Conservation (phyloP, 2,888 invertebrate genomes). For the Amiota mariae region DNA sequence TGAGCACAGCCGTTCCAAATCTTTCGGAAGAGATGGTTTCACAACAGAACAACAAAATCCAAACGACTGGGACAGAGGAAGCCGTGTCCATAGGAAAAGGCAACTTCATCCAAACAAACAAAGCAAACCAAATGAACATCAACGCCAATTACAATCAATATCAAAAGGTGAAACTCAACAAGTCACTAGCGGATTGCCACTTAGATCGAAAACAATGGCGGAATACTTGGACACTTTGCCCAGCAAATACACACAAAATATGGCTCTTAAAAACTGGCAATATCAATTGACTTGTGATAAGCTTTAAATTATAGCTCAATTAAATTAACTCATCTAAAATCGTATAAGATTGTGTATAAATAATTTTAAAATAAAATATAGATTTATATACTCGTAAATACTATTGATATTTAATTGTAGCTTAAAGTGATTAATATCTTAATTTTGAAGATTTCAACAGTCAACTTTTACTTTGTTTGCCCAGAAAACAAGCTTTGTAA, state of each 20-base stretch:
- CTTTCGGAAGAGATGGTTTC: slow-evolving; percentile 62
- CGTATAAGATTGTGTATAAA: background rate
- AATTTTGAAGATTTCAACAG: too few relatives aligned
- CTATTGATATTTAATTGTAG: too few relatives aligned
- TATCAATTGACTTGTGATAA: slow-evolving; percentile 74
- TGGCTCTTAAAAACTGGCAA: slow-evolving; percentile 73
- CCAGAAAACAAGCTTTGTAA: too few relatives aligned
- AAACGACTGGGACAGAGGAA: slow-evolving; percentile 44
- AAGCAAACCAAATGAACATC: slow-evolving; percentile 36
- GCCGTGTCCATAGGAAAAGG: slow-evolving; percentile 57
- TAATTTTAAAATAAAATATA: too few relatives aligned
- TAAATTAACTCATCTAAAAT: background rate
- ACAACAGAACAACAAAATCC: slow-evolving; percentile 48
- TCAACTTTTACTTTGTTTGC: too few relatives aligned
- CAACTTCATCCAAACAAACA: slow-evolving; percentile 60
- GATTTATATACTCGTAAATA: too few relatives aligned
- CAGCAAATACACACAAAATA: slow-evolving; percentile 64
- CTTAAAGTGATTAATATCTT: too few relatives aligned
- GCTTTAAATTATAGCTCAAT: slow-evolving; percentile 58
- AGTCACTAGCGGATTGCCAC: slow-evolving; percentile 1
- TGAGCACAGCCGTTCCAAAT: slow-evolving; percentile 53
- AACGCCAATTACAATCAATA: slow-evolving; percentile 47
- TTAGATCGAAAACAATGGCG: slow-evolving; percentile 39
- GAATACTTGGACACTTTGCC: slow-evolving; percentile 60
- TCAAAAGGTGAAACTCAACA: slow-evolving; percentile 26